phyloP scores from a whole-genome alignment of 2,797 vertebrate genomes.

The Helostoma temminkii region DNA sequence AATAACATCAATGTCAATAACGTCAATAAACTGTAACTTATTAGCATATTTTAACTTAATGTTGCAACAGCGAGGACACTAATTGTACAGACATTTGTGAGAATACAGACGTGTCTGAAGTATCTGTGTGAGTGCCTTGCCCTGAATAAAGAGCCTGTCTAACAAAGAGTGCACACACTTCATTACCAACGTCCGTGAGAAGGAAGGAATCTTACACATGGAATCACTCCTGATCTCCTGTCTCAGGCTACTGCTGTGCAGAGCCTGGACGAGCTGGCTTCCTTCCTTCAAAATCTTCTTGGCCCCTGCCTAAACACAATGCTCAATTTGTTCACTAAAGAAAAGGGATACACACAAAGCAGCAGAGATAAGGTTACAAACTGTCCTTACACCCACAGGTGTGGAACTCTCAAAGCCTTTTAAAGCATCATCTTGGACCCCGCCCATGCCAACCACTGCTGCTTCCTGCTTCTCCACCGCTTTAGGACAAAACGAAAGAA shows the following conservation, averaged over 20 bases:
- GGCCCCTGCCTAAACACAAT: constrained; percentile 82
- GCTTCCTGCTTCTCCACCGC: constrained; percentile 12
- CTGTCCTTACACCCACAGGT: constrained; percentile 88
- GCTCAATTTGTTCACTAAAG: constrained; percentile 88
- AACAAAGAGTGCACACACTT: constrained; percentile 82
- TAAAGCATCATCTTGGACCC: constrained; percentile 60
- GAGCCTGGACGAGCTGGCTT: constrained; percentile 69
- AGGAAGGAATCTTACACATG: constrained; percentile 80
- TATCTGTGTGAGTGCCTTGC: constrained; percentile 45
- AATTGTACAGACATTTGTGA: constrained; percentile 23
- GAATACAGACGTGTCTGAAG: constrained; percentile 32
- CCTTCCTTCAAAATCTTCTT: constrained; percentile 78
- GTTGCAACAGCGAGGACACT: too few species aligned
- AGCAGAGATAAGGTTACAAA: constrained; percentile 88
- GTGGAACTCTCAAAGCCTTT: constrained; percentile 82
- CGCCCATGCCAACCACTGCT: constrained; percentile 22
- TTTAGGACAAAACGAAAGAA: constrained; percentile 49
- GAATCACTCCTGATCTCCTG: constrained; percentile 78
- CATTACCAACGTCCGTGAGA: constrained; percentile 82
- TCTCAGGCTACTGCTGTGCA: constrained; percentile 80
- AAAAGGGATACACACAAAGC: constrained; percentile 83
- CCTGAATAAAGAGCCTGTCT: constrained; percentile 52
- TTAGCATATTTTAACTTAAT: constrained; percentile 8
- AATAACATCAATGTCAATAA: too few species aligned
- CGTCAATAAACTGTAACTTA: too few species aligned